Evolutionary conservation across 92 coral and sea anemone species (phyloP).

Genomic region (Epizoanthus illoricatus): DNA sequence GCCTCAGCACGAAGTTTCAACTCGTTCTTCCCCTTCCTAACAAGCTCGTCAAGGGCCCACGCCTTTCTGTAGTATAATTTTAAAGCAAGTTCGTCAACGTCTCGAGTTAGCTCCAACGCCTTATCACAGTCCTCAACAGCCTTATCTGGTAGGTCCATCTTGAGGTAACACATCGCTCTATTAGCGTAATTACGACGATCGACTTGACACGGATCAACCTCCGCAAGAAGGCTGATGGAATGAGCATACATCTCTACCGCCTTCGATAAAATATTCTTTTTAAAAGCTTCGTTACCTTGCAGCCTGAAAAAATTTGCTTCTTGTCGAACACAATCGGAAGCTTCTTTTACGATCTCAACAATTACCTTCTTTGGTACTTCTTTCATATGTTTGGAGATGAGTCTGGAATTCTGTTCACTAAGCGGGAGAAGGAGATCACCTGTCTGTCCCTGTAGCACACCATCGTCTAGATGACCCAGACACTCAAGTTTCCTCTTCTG

Average conservation of each 20-base stretch:
- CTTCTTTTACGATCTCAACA: not conserved
- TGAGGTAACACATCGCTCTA: constrained; percentile 65
- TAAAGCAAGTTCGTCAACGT: constrained; percentile 27
- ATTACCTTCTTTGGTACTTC: not conserved
- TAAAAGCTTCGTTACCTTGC: constrained; percentile 61
- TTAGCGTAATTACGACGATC: constrained; percentile 57
- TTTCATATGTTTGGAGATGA: constrained; percentile 62
- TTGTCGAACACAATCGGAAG: not conserved
- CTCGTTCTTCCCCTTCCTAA: constrained; percentile 22
- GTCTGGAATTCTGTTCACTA: constrained; percentile 46
- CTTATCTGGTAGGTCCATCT: constrained; percentile 48
- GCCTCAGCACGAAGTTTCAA: constrained; percentile 41
- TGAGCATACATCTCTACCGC: constrained; percentile 55
- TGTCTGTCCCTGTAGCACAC: not conserved
- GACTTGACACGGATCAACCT: not conserved
- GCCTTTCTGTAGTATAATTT: constrained; percentile 59
- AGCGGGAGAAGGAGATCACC: constrained; percentile 46
- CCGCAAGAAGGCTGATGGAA: constrained; percentile 35
- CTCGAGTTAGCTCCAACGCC: constrained; percentile 36
- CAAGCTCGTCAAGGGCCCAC: constrained; percentile 72
- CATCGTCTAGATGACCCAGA: constrained; percentile 19
- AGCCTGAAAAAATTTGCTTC: constrained; percentile 49
- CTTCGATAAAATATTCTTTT: constrained; percentile 22
- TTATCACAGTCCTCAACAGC: constrained; percentile 71
- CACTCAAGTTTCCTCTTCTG: constrained; percentile 54